These are phyloP conservation scores for Lophius piscatorius DNA, from an alignment of 2,113 vertebrate species.

Conservation along the genomic window DNA sequence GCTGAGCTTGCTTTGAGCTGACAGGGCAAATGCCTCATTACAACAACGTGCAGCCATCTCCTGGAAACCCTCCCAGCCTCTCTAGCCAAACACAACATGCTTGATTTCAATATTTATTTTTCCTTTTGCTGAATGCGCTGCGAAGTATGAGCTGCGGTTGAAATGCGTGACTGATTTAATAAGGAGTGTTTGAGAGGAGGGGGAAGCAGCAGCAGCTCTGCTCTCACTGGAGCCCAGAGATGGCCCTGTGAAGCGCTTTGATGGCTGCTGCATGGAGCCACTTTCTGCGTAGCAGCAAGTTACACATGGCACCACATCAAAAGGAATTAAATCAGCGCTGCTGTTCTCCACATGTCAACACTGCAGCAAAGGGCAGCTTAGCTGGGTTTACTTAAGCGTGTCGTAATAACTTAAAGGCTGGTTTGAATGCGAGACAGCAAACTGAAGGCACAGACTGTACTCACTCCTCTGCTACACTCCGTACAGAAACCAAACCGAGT, in stretches of 20 bases:
- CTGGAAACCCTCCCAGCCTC: conserved; percentile 21
- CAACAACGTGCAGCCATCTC: conserved; percentile 15
- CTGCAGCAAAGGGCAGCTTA: conserved; percentile 52
- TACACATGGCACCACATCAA: conserved; percentile 68
- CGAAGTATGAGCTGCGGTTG: conserved; percentile 47
- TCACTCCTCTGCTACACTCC: neutral
- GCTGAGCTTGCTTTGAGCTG: conserved; percentile 38
- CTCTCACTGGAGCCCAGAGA: conserved; percentile 20
- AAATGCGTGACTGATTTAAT: conserved; percentile 71
- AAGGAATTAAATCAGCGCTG: conserved; percentile 69
- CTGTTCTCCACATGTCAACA: conserved; percentile 54
- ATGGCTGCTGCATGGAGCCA: conserved; percentile 58
- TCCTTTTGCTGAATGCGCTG: conserved; percentile 54
- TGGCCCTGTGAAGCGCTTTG: conserved; percentile 33
- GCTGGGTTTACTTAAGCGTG: conserved; percentile 44
- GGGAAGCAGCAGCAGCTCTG: conserved; percentile 36
- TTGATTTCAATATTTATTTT: conserved; percentile 43
- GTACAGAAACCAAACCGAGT: conserved; percentile 1
- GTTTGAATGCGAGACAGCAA: conserved; percentile 33
- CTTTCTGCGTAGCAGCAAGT: conserved; percentile 72
- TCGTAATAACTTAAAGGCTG: conserved; percentile 39
- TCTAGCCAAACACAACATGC: conserved; percentile 23
- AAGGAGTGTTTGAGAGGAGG: conserved; percentile 38
- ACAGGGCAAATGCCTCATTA: conserved; percentile 55
- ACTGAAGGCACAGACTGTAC: conserved; percentile 25